Conservation (phyloP, 2,888 invertebrate species). For the Meloe dianella region DNA sequence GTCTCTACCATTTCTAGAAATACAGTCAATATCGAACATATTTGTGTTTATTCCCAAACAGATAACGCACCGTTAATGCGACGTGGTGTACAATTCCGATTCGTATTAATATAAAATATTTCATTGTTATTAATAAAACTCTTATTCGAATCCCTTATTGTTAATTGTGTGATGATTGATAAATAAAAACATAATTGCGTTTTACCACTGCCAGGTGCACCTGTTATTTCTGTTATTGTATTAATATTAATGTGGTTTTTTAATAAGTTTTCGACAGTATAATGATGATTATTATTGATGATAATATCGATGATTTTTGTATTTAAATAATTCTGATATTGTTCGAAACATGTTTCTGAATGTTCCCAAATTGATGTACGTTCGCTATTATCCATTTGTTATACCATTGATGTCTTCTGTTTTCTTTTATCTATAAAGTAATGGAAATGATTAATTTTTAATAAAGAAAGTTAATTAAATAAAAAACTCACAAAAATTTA, state of each 20-base stretch:
- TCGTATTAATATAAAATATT: conserved; percentile 21
- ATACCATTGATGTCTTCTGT: too few species aligned
- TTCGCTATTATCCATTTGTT: background rate
- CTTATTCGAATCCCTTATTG: background rate
- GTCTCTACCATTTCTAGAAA: background rate
- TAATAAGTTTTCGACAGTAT: conserved; percentile 13
- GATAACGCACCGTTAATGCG: conserved; percentile 15
- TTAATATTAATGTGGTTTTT: background rate
- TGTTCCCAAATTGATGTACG: background rate
- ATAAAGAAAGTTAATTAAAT: background rate
- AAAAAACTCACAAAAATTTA: background rate
- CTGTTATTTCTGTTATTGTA: conserved; percentile 21
- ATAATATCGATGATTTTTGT: background rate
- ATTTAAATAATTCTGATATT: background rate
- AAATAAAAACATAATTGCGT: conserved; percentile 25
- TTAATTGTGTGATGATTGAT: conserved; percentile 4
- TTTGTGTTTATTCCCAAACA: too few species aligned
- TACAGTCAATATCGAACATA: background rate
- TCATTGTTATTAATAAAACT: background rate
- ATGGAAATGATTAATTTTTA: background rate
- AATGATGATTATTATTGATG: background rate
- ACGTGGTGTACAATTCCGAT: conserved; percentile 15
- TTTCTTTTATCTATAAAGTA: background rate
- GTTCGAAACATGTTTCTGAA: background rate
- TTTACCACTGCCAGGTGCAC: conserved; percentile 19